phyloP scores from a whole-genome alignment of 2,113 vertebrate genomes.

The Xenus cinereus region DNA sequence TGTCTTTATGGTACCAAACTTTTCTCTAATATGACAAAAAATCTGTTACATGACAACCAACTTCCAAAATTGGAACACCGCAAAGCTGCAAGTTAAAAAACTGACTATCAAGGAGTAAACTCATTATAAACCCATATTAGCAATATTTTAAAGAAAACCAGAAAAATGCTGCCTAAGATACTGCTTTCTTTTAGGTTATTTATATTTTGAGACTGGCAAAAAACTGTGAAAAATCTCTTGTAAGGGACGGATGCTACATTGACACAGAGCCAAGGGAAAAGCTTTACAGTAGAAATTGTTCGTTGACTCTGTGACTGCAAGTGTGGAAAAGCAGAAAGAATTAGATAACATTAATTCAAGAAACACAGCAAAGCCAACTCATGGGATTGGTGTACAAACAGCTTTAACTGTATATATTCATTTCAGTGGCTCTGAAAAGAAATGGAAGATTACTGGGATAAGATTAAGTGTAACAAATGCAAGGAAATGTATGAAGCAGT shows the following conservation, averaged over 20 bases:
- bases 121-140: not conserved
- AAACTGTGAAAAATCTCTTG: not conserved
- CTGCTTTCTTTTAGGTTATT: not conserved
- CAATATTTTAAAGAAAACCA: not conserved
- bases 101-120: not conserved
- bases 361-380: not conserved
- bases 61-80: not conserved
- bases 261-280: not conserved
- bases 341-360: constrained; percentile 17
- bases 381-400: not conserved
- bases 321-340: constrained; percentile 20
- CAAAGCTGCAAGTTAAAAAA: not conserved
- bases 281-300: constrained; percentile 14
- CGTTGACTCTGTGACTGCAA: constrained; percentile 17
- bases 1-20: not conserved
- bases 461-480: constrained; percentile 45
- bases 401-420: constrained; percentile 12
- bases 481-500: constrained; percentile 9
- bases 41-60: not conserved
- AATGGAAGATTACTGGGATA: constrained; percentile 36
- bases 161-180: not conserved
- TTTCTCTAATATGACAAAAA: not conserved
- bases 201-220: not conserved
- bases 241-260: not conserved
- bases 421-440: constrained; percentile 37